These are phyloP conservation scores for Aplocera efformata DNA, from an alignment of 2,888 invertebrate genomes.

Conservation along the genomic window DNA sequence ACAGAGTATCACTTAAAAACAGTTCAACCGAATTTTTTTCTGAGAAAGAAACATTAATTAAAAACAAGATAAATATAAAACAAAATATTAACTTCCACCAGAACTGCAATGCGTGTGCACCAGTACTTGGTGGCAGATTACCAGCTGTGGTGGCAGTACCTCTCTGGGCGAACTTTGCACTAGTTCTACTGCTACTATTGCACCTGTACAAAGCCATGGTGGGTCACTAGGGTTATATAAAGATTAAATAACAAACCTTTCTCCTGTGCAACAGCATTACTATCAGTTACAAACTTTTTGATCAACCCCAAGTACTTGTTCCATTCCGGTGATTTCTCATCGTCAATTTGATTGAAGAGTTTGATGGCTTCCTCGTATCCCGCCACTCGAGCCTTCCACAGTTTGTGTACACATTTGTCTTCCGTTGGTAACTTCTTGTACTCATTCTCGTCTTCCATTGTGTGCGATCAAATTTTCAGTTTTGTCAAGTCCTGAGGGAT, in stretches of 20 bases:
- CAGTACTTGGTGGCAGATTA: too few relatives aligned
- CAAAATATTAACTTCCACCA: too few relatives aligned
- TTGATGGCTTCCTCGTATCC: slow-evolving; percentile 97
- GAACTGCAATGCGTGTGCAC: too few relatives aligned
- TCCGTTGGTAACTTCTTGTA: slow-evolving; percentile 93
- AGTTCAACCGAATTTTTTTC: too few relatives aligned
- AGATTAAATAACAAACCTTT: slow-evolving; percentile 82
- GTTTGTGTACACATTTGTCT: slow-evolving; percentile 95
- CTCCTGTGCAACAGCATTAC: slow-evolving; percentile 97
- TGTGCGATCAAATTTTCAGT: slow-evolving; percentile 17
- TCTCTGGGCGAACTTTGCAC: too few relatives aligned
- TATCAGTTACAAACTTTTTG: slow-evolving; percentile 96
- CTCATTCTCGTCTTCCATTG: slow-evolving; percentile 92
- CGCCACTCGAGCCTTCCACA: slow-evolving; percentile 96
- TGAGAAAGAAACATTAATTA: too few relatives aligned
- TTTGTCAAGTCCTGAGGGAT: slow-evolving; percentile 25
- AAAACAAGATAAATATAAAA: too few relatives aligned
- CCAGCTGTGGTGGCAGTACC: too few relatives aligned
- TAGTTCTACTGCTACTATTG: too few relatives aligned
- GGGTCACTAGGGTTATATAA: neutral
- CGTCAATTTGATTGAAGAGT: slow-evolving; percentile 91
- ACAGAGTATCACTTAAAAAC: too few relatives aligned
- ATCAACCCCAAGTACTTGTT: slow-evolving; percentile 93
- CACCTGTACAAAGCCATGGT: too few relatives aligned
- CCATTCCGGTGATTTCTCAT: slow-evolving; percentile 97